Evolutionary conservation across 2,797 vertebrate genomes (phyloP).

Genomic region (Anguilla megastoma): DNA sequence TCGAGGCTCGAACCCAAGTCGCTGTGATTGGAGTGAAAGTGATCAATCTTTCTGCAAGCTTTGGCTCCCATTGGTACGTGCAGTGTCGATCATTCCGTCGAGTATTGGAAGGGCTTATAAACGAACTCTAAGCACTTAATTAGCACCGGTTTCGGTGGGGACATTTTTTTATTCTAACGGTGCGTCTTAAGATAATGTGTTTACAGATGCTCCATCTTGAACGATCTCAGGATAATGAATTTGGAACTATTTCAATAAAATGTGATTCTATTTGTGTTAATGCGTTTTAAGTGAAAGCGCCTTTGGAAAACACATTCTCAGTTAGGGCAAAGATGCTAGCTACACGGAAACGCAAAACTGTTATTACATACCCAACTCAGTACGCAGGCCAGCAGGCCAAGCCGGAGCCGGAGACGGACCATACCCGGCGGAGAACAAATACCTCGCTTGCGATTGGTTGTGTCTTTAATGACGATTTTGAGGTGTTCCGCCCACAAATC

Average conservation of each 20-base stretch:
- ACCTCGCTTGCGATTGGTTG: constrained; percentile 24
- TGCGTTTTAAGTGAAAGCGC: neutral
- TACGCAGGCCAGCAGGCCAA: neutral
- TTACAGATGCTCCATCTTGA: neutral
- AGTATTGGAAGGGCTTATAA: constrained; percentile 30
- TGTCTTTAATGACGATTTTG: neutral
- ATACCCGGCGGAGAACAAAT: constrained; percentile 23
- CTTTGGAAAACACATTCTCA: constrained; percentile 21
- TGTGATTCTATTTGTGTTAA: no score
- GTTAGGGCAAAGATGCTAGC: constrained; percentile 8
- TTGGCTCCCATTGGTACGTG: constrained; percentile 36
- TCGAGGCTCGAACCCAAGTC: constrained; percentile 20
- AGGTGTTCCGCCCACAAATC: constrained; percentile 18
- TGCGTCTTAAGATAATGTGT: neutral
- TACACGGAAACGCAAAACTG: constrained; percentile 17
- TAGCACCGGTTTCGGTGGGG: neutral
- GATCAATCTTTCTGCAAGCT: constrained; percentile 23
- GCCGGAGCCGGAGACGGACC: neutral
- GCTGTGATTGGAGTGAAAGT: constrained; percentile 47
- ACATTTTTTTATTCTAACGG: neutral
- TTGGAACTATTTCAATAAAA: neutral
- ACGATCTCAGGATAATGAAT: neutral
- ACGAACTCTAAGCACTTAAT: neutral
- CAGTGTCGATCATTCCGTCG: constrained; percentile 39
- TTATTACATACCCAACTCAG: constrained; percentile 10